These are phyloP conservation scores for Sclerurus mexicanus DNA, from an alignment of 2,113 vertebrate genomes.

Conservation along the genomic window DNA sequence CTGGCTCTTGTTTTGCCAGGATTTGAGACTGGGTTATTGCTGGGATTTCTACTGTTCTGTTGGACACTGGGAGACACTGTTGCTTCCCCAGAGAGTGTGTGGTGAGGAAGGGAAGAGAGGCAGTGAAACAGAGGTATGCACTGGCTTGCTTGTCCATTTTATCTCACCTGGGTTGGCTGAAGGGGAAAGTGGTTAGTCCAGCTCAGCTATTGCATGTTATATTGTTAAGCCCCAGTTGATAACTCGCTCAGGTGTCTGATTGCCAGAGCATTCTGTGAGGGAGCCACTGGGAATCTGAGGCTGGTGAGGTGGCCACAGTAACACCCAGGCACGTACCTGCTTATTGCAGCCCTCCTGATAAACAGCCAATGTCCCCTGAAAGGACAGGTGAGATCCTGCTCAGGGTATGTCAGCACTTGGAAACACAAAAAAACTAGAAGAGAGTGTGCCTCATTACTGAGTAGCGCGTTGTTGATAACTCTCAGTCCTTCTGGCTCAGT, in stretches of 20 bases:
- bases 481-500: background rate
- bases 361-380: background rate
- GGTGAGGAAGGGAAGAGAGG: background rate
- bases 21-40: background rate
- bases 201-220: background rate
- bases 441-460: background rate
- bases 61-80: background rate
- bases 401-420: background rate
- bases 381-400: background rate
- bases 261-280: background rate
- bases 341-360: background rate
- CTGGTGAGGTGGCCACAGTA: background rate
- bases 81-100: background rate
- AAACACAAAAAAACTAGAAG: background rate
- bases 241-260: background rate
- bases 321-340: background rate
- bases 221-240: background rate
- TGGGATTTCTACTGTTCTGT: background rate
- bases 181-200: background rate
- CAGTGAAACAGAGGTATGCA: background rate
- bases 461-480: background rate
- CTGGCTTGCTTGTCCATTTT: background rate
- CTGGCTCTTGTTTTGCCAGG: background rate
- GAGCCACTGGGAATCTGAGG: background rate
- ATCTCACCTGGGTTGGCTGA: background rate